phyloP scores from a whole-genome alignment of 2,797 vertebrate species.

The Chelonia mydas region DNA sequence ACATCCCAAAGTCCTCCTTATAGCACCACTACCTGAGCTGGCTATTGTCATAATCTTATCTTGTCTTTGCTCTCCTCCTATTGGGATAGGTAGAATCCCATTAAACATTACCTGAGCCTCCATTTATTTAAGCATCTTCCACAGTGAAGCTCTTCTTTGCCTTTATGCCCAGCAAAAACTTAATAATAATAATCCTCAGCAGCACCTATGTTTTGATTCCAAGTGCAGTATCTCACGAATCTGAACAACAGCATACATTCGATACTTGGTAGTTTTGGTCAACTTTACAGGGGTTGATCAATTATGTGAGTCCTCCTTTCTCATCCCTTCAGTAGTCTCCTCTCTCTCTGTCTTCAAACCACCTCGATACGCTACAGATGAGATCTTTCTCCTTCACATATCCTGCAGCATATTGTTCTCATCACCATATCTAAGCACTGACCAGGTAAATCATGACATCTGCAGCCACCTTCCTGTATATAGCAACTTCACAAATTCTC shows the following conservation, averaged over 20 bases:
- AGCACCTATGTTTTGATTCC: background rate
- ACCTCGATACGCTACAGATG: too few relatives aligned
- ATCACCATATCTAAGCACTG: fast-evolving
- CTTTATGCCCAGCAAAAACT: background rate
- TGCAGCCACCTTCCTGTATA: background rate
- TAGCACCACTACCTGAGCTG: background rate
- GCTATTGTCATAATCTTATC: background rate
- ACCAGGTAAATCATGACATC: background rate
- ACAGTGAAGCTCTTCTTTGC: background rate
- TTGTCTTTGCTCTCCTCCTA: background rate
- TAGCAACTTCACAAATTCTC: background rate
- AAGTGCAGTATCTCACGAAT: background rate
- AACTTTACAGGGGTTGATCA: too few relatives aligned
- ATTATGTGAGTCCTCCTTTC: too few relatives aligned
- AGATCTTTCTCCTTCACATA: background rate
- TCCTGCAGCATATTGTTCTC: background rate
- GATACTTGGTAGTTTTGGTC: too few relatives aligned
- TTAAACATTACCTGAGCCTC: background rate
- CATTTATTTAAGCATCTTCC: background rate
- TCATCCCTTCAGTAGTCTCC: too few relatives aligned
- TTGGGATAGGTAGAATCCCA: background rate
- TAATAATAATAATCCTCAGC: background rate
- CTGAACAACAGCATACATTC: background rate
- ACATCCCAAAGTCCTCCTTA: background rate
- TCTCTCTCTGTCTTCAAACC: background rate